Percentiles rank a stretch among this genome's conserved stretches.
These are phyloP conservation scores for Reticulitermes lucifugus DNA, from an alignment of 2,888 invertebrate genomes.

Conservation along the genomic window DNA sequence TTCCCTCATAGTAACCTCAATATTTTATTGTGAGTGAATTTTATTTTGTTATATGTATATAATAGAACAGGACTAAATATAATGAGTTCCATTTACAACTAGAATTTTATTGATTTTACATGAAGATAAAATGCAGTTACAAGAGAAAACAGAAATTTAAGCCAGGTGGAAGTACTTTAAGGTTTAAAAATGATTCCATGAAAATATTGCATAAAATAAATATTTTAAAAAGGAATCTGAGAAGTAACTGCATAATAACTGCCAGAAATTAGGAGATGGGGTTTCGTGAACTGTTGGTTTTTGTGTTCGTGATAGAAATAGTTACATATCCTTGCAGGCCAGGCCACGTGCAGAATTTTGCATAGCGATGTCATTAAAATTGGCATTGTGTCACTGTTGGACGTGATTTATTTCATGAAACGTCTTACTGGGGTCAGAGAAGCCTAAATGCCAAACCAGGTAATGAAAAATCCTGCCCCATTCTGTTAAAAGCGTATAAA, in stretches of 20 bases:
- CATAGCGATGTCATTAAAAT: too few species aligned
- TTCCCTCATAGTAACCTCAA: not conserved
- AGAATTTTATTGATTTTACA: not conserved
- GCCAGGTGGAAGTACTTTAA: not conserved
- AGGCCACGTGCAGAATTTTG: too few species aligned
- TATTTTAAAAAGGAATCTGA: not conserved
- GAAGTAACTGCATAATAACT: not conserved
- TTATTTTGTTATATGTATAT: not conserved
- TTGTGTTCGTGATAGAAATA: not conserved
- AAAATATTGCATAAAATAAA: not conserved
- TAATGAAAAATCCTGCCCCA: too few species aligned
- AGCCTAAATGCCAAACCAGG: too few species aligned
- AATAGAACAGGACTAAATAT: not conserved
- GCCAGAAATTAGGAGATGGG: not conserved
- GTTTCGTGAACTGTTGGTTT: not conserved
- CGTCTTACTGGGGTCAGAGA: too few species aligned
- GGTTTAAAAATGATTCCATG: not conserved
- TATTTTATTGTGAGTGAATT: slow-evolving; percentile 7
- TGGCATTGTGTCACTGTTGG: too few species aligned
- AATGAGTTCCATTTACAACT: not conserved
- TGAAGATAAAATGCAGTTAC: not conserved
- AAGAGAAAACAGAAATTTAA: not conserved
- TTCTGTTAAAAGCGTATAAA: too few species aligned
- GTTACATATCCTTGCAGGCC: too few species aligned
- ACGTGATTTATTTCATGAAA: too few species aligned